Evolutionary conservation across 2,888 invertebrate species (phyloP), one percentile per base, ranked within the genome.

Genomic region (Hirudinaria manillensis): DNA sequence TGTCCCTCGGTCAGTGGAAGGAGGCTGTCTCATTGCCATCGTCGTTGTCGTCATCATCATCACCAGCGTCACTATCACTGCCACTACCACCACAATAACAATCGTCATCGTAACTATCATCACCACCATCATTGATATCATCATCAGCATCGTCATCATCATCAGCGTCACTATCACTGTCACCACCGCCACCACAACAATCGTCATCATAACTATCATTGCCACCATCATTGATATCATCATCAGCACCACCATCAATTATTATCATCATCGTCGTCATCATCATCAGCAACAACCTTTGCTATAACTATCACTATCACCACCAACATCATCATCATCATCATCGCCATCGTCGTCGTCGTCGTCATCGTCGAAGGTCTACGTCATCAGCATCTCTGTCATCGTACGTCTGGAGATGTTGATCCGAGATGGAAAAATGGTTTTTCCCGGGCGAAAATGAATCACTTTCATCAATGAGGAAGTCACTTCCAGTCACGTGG

Each of bases 211-310:
- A 13, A 53, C 53, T 21, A 53, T 53, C 53, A 53, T 53, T 21
- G 21, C 66, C 29, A 65, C 27, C 29, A 65, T 27, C 29, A 65
- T 29, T 24, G 29, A 13, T 24, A 65, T 29, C 29, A 65, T 27
- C 29, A 65, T 27, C 29, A 65, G 16, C 29, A 65, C 66, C 29
- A 65, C 66, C 29, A 65, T 27, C 29, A 65, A 65, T 27, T 24
- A 19, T 21, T 75, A 3, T 75, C 74, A 38, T 72, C 77, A 51
- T 66, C 73, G 55, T 79, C 82, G 55, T 81, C 82, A 29, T 80
- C 82, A 77, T 81, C 82, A 76, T 82, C 82, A 76, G 24, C 66
- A 10, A 24, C 27, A 10, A 65, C 66, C 29, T 16, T 29, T 24
- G 24, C 66, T 24, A 65, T 29, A 10, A 65, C 66, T 24, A 65